phyloP scores from a whole-genome alignment of 1,140 invertebrate species.

The Tetranychus urticae region DNA sequence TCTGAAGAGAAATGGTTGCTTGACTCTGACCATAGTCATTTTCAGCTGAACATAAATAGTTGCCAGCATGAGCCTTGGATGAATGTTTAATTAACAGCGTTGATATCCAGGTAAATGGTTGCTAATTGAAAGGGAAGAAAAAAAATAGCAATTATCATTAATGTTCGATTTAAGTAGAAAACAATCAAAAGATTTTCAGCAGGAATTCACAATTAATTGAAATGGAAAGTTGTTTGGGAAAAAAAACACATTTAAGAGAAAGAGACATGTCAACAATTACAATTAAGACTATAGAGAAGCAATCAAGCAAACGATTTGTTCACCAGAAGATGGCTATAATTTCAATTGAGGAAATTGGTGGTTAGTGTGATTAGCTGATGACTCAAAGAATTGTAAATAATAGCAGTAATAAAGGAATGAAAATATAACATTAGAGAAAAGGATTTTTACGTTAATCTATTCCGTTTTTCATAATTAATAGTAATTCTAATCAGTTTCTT shows the following conservation, averaged over 20 bases:
- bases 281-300: no score
- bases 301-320: neutral
- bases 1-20: neutral
- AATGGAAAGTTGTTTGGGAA: no score
- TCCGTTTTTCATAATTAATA: no score
- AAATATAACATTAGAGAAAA: no score
- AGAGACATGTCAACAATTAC: no score
- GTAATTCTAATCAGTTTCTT: no score
- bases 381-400: neutral
- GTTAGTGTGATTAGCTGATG: neutral
- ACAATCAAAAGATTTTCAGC: no score
- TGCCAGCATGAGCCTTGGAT: neutral
- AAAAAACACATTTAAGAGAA: no score
- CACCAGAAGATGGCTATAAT: neutral
- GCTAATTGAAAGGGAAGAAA: neutral
- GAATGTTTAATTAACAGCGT: neutral
- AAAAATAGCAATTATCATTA: neutral
- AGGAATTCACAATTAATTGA: no score
- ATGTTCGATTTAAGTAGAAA: no score
- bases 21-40: neutral
- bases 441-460: no score
- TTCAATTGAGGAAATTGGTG: neutral
- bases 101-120: neutral
- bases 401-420: neutral
- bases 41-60: conserved; percentile 1